Evolutionary conservation across 2,888 invertebrate genomes (phyloP), one percentile per base, ranked within the genome.

Genomic region (Meliscaeva auricollis): DNA sequence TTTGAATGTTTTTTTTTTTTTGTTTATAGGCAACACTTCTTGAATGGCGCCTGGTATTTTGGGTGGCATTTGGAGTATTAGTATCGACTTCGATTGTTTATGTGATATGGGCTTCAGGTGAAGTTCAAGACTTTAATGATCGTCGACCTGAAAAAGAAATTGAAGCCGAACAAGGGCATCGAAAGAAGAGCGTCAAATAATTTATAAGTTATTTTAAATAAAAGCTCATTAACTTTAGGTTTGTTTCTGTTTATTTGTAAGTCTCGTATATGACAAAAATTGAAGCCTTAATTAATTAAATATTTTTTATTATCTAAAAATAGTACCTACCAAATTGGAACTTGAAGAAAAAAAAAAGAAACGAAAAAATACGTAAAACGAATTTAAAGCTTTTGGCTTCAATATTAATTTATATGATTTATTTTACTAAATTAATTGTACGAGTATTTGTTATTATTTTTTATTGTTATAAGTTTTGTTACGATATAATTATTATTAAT

Each of bases 41-140:
- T 17, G 94, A 96, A 92, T 97, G 97, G 97, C 93, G 95, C 35
- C 89, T 94, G 0, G 96, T 96, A 0, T 97, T 97, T 90, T 96
- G 96, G 95, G 95, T 97, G n/a, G 95, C 96, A 41, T 93, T 96
- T 13, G 95, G 90, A 0, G 94, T 96, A 3, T 93, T 96, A 77
- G 91, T 94, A 0, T 87, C 94, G 0, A 95, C 96, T 1, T 96
- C 96, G 89, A 50, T 95, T 0, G 90, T 96, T 4, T 97, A 95
- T 90, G 88, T 95, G 0, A 68, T 95, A 7, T 96, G 94, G 89
- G 96, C 96, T 0, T 95, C 95, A 85, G 96, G 95, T 0, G 95
- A 96, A 52, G 94, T 95, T 44, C 94, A 96, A 84, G 94, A 94
- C 89, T 97, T 96, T 96, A 96, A 97, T 88, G 94, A 95, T 20